phyloP scores from a whole-genome alignment of 2,888 invertebrate species.

The Tholera decimalis region DNA sequence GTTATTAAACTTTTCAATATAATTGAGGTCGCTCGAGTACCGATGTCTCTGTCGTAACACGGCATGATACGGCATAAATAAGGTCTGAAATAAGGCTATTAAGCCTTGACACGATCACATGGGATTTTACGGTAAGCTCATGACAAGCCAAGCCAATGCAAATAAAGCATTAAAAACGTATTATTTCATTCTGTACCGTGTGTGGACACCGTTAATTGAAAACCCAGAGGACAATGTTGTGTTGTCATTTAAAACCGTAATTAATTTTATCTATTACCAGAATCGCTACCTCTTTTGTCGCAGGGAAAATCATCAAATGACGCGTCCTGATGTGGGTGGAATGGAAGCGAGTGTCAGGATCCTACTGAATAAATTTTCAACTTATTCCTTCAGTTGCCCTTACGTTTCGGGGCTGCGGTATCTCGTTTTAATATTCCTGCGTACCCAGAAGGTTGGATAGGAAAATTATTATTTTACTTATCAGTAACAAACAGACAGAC shows the following conservation, averaged over 20 bases:
- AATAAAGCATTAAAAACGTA: conserved; percentile 15
- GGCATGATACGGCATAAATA: not conserved
- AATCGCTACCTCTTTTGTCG: too few relatives aligned
- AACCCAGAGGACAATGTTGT: conserved; percentile 1
- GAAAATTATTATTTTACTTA: too few relatives aligned
- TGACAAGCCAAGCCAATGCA: too few relatives aligned
- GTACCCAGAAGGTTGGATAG: too few relatives aligned
- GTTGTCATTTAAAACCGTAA: conserved; percentile 3
- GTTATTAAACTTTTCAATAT: conserved; percentile 3
- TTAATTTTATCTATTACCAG: too few relatives aligned
- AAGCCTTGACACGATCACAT: conserved; percentile 36
- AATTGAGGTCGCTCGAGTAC: conserved; percentile 1
- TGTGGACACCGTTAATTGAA: conserved; percentile 14
- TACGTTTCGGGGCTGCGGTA: too few relatives aligned
- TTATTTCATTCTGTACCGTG: conserved; percentile 8
- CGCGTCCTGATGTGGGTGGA: too few relatives aligned
- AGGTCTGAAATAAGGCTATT: conserved; percentile 16
- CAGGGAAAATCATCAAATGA: too few relatives aligned
- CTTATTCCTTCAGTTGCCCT: too few relatives aligned
- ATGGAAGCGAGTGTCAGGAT: too few relatives aligned
- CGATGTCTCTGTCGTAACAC: not conserved
- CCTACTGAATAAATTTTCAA: too few relatives aligned
- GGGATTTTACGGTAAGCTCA: conserved; percentile 39
- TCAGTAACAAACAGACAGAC: not conserved
- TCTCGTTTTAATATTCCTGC: too few relatives aligned